Conservation (phyloP, 2,888 invertebrate species). For the Nycteola revayana region DNA sequence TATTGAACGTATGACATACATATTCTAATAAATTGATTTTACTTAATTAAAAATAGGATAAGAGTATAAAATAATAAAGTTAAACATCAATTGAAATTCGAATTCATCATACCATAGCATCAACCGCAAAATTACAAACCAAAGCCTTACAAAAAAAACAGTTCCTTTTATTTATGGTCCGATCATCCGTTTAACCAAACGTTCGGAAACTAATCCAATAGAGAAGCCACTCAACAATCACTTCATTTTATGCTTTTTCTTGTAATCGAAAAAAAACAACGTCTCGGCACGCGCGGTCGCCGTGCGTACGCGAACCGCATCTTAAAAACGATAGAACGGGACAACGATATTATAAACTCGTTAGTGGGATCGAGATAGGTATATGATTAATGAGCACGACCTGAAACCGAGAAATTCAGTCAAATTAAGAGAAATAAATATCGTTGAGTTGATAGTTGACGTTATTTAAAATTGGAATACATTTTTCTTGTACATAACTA, state of each 20-base stretch:
- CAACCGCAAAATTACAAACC: too few relatives aligned
- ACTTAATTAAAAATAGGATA: too few relatives aligned
- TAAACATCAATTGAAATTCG: too few relatives aligned
- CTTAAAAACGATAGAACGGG: constrained; percentile 51
- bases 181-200: constrained; percentile 30
- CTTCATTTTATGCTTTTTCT: constrained; percentile 70
- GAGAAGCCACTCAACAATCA: constrained; percentile 46
- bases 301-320: constrained; percentile 63
- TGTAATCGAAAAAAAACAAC: constrained; percentile 55
- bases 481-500: not conserved
- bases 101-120: too few relatives aligned
- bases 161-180: not conserved
- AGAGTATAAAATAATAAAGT: too few relatives aligned
- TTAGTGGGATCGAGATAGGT: constrained; percentile 38
- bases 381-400: constrained; percentile 67
- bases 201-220: constrained; percentile 58
- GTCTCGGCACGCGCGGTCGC: constrained; percentile 69
- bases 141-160: not conserved
- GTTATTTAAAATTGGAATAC: not conserved
- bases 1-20: too few relatives aligned
- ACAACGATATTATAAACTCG: constrained; percentile 25
- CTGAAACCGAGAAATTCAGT: constrained; percentile 68
- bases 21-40: too few relatives aligned
- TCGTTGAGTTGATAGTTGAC: constrained; percentile 46
- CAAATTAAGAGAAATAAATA: constrained; percentile 77